Evolutionary conservation across 2,888 invertebrate species (phyloP).

Genomic region (Eristalis pertinax): DNA sequence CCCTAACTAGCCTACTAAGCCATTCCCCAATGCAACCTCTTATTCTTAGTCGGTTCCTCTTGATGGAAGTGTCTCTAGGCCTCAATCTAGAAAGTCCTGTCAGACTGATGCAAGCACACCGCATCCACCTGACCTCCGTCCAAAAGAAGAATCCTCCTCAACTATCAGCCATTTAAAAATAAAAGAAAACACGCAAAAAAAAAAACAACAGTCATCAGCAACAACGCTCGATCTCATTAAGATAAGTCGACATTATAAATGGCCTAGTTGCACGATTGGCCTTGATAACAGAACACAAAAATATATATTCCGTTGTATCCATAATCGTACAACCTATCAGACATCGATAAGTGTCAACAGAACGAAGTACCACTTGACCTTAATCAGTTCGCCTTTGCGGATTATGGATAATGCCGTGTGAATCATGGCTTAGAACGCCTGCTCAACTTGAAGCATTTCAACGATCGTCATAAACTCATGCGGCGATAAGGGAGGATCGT

Average conservation of each 20-base stretch:
- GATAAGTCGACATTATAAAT: background rate
- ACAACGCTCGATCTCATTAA: background rate
- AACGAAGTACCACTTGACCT: conserved; percentile 7
- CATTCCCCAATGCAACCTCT: too few species aligned
- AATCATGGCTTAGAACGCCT: conserved; percentile 7
- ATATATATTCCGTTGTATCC: background rate
- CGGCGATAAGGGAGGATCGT: background rate
- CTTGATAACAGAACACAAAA: background rate
- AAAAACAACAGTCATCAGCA: background rate
- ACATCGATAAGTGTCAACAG: background rate
- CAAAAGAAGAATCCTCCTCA: background rate
- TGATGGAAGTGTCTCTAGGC: too few species aligned
- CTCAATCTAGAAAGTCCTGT: too few species aligned
- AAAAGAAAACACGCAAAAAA: background rate
- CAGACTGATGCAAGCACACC: too few species aligned
- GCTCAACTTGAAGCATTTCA: background rate
- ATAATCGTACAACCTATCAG: background rate
- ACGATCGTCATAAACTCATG: background rate
- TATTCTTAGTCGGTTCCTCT: too few species aligned
- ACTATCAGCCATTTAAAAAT: background rate
- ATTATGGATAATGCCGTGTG: conserved; percentile 13
- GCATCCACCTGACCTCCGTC: background rate
- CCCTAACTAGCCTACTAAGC: too few species aligned
- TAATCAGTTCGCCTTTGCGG: conserved; percentile 24
- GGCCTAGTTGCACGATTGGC: background rate